These are phyloP conservation scores for Andinoacara biseriatus DNA, from an alignment of 2,113 vertebrate species.

Conservation along the genomic window DNA sequence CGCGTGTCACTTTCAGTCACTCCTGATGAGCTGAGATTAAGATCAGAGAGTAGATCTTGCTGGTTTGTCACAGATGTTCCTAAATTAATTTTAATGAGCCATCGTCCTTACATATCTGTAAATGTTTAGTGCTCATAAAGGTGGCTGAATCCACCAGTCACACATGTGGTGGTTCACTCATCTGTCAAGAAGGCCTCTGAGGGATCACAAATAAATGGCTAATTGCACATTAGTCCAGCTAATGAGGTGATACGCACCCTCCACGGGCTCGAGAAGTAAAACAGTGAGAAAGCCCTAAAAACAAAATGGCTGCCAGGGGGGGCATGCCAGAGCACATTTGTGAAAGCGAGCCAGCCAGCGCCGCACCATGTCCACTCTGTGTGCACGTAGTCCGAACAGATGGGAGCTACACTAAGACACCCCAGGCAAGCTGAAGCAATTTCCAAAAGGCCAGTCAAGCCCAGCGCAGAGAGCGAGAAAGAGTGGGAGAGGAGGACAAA, in stretches of 20 bases:
- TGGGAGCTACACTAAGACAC: slow-evolving; percentile 66
- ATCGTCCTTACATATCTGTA: neutral
- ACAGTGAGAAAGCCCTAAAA: slow-evolving; percentile 38
- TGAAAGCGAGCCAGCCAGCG: slow-evolving; percentile 35
- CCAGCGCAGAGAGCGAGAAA: slow-evolving; percentile 33
- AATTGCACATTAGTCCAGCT: slow-evolving; percentile 27
- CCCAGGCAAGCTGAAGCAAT: slow-evolving; percentile 64
- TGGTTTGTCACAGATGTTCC: slow-evolving; percentile 23
- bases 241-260: slow-evolving; percentile 47
- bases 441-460: slow-evolving; percentile 71
- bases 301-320: slow-evolving; percentile 34
- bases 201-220: slow-evolving; percentile 38
- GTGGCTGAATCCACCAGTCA: neutral
- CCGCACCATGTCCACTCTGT: slow-evolving; percentile 56
- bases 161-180: slow-evolving; percentile 22
- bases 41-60: neutral
- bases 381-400: slow-evolving; percentile 67
- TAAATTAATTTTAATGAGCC: slow-evolving; percentile 27
- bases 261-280: slow-evolving; percentile 3
- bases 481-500: slow-evolving; percentile 62
- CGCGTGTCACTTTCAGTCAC: neutral
- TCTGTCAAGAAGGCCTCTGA: slow-evolving; percentile 20
- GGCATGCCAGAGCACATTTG: slow-evolving; percentile 49
- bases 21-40: neutral
- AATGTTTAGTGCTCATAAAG: neutral